Conservation (phyloP, 2,888 invertebrate species). For the Pseudoips prasinana region DNA sequence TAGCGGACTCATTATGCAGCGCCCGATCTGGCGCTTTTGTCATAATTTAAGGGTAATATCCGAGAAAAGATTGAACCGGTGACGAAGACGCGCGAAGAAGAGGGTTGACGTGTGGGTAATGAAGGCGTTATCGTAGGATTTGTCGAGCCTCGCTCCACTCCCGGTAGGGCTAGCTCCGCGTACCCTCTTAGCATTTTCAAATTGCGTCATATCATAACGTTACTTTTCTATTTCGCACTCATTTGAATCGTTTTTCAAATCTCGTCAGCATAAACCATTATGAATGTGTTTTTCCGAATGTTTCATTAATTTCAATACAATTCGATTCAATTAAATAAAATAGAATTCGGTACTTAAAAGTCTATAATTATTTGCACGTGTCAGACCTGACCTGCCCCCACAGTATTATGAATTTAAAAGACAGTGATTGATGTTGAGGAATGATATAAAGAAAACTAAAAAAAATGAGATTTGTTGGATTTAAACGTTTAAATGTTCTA, state of each 20-base stretch:
- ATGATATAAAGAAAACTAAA: too few relatives aligned
- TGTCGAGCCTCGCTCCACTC: constrained; percentile 40
- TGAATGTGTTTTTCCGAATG: too few relatives aligned
- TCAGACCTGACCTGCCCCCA: too few relatives aligned
- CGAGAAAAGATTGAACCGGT: constrained; percentile 73
- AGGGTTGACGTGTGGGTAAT: constrained; percentile 78
- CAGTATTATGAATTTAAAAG: too few relatives aligned
- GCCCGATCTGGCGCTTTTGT: constrained; percentile 61
- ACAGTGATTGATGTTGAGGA: too few relatives aligned
- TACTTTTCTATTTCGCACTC: constrained; percentile 44
- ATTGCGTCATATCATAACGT: constrained; percentile 46
- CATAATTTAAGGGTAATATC: constrained; percentile 78
- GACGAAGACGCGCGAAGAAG: constrained; percentile 66
- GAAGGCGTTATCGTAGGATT: constrained; percentile 70
- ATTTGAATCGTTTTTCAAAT: constrained; percentile 5
- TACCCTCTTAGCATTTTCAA: constrained; percentile 58
- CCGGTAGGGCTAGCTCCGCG: constrained; percentile 32
- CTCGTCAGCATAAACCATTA: too few relatives aligned
- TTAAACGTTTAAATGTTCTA: too few relatives aligned
- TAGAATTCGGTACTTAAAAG: too few relatives aligned
- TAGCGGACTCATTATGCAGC: constrained; percentile 60
- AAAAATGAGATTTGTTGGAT: too few relatives aligned
- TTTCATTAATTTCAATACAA: too few relatives aligned
- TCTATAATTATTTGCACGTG: too few relatives aligned
- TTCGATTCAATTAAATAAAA: too few relatives aligned